phyloP scores from a whole-genome alignment of 2,888 invertebrate genomes.

The Dryadula phaetusa region DNA sequence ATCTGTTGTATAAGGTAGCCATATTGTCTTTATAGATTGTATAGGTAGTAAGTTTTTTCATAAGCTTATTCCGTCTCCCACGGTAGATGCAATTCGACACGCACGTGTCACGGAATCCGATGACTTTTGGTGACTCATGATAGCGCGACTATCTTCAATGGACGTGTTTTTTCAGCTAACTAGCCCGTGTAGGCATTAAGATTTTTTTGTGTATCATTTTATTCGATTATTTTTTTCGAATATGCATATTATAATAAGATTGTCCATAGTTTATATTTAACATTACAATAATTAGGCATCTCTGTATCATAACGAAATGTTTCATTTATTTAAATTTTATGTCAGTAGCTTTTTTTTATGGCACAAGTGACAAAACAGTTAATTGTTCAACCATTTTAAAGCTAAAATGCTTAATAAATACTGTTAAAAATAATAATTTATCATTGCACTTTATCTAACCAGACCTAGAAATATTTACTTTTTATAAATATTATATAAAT shows the following conservation, averaged over 20 bases:
- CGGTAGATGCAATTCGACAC: slow-evolving; percentile 79
- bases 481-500: too few relatives aligned
- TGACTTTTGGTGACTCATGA: slow-evolving; percentile 73
- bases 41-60: slow-evolving; percentile 20
- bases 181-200: slow-evolving; percentile 50
- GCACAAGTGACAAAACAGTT: too few relatives aligned
- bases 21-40: slow-evolving; percentile 15
- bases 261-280: too few relatives aligned
- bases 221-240: not conserved
- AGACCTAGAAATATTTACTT: too few relatives aligned
- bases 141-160: slow-evolving; percentile 61
- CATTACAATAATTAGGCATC: not conserved
- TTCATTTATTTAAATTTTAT: too few relatives aligned
- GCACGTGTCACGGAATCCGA: slow-evolving; percentile 81
- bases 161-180: slow-evolving; percentile 78
- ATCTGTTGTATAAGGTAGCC: not conserved
- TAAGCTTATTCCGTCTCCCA: slow-evolving; percentile 66
- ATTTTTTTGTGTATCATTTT: slow-evolving; percentile 19
- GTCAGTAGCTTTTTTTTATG: too few relatives aligned
- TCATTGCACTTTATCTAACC: too few relatives aligned
- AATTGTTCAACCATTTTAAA: too few relatives aligned
- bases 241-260: not conserved
- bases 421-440: too few relatives aligned
- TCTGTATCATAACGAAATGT: not conserved
- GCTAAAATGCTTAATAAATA: too few relatives aligned